Conservation (phyloP, 2,113 vertebrate genomes). For the Theropithecus gelada region DNA sequence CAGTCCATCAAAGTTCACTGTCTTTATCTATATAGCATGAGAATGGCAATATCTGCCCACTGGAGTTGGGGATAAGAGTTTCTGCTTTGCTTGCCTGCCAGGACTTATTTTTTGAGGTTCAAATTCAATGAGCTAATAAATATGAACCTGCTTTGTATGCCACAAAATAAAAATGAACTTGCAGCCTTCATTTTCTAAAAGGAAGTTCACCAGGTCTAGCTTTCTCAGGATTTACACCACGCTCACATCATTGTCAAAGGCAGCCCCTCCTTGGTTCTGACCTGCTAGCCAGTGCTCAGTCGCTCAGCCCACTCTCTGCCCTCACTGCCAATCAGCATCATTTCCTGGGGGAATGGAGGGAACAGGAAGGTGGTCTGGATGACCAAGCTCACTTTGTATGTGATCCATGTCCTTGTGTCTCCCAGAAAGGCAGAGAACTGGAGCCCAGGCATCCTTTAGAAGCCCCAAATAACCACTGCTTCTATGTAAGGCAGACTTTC, state of each 20-base stretch:
- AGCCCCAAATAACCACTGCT: not conserved
- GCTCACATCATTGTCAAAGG: not conserved
- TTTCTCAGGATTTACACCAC: not conserved
- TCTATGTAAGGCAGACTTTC: too few species aligned
- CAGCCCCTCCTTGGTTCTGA: not conserved
- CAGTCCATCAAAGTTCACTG: not conserved
- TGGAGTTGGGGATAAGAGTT: not conserved
- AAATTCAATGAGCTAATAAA: not conserved
- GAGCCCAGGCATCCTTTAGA: not conserved
- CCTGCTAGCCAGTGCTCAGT: not conserved
- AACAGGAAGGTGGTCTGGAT: not conserved
- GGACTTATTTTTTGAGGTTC: not conserved
- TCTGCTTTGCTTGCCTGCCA: not conserved
- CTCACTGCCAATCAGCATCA: not conserved
- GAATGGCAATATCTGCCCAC: not conserved
- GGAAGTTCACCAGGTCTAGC: not conserved
- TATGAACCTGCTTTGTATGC: not conserved
- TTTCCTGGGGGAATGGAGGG: not conserved
- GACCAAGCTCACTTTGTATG: not conserved
- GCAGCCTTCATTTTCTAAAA: not conserved
- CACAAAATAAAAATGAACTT: not conserved
- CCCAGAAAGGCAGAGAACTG: not conserved
- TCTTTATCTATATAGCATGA: not conserved
- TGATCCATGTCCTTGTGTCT: not conserved
- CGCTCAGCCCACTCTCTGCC: not conserved